Conservation (phyloP, 2,113 vertebrate species). For the Rhagologus leucostigma region DNA sequence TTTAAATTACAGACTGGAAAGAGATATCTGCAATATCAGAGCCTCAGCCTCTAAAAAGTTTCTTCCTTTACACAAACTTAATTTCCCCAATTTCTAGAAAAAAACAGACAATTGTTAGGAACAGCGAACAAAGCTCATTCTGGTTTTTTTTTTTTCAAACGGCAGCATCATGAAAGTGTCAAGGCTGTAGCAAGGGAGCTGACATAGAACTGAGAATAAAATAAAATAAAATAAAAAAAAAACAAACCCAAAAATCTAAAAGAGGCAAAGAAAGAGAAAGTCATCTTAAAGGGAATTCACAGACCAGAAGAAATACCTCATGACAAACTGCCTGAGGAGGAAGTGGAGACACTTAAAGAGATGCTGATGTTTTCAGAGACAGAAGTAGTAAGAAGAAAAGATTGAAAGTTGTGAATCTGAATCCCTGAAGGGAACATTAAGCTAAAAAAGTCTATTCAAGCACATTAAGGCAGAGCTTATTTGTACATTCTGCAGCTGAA, state of each 20-base stretch:
- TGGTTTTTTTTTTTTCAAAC: not conserved
- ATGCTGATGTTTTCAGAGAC: conserved; percentile 39
- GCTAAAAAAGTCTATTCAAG: conserved; percentile 42
- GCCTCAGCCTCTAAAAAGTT: not conserved
- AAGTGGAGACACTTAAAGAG: conserved; percentile 27
- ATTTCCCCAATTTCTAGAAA: not conserved
- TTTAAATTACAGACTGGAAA: not conserved
- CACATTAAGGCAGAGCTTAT: conserved; percentile 37
- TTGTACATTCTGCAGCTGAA: conserved; percentile 46
- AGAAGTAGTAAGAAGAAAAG: conserved; percentile 30
- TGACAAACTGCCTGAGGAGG: conserved; percentile 42
- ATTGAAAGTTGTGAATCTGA: conserved; percentile 52
- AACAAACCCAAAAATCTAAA: not conserved
- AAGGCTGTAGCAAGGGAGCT: not conserved
- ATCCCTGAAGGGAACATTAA: conserved; percentile 53
- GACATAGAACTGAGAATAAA: not conserved
- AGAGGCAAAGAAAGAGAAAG: conserved; percentile 9
- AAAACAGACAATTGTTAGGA: not conserved
- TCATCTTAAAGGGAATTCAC: conserved; percentile 17
- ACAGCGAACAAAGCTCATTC: not conserved
- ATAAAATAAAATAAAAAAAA: not conserved
- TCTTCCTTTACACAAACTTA: not conserved
- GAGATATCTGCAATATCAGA: not conserved
- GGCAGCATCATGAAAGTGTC: not conserved
- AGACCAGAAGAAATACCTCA: conserved; percentile 45